Evolutionary conservation across 2,888 invertebrate genomes (phyloP).

Genomic region (Amphipoea lucens): DNA sequence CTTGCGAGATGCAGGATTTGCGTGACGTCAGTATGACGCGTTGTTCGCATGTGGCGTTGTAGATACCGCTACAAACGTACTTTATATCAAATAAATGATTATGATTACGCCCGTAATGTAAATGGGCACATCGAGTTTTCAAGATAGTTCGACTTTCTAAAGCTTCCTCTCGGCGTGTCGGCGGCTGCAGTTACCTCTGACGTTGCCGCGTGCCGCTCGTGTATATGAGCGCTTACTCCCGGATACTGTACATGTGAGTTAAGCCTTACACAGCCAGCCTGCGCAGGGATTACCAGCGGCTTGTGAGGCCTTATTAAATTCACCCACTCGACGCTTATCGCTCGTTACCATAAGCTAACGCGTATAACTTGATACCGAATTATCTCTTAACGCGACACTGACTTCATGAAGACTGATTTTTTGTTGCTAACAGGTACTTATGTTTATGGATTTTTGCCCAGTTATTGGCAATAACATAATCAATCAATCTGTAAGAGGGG

Average conservation of each 20-base stretch:
- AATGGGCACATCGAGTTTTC: neutral
- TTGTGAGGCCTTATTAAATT: slow-evolving; percentile 57
- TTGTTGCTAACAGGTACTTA: neutral
- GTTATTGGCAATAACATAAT: neutral
- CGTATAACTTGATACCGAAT: slow-evolving; percentile 33
- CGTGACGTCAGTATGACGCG: too few relatives aligned
- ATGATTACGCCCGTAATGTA: neutral
- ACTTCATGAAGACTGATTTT: slow-evolving; percentile 20
- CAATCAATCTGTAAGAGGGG: too few relatives aligned
- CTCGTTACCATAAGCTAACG: slow-evolving; percentile 29
- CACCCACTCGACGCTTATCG: slow-evolving; percentile 46
- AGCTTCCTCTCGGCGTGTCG: neutral
- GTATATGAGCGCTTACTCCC: neutral
- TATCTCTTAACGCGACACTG: slow-evolving; percentile 22
- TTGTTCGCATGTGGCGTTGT: too few relatives aligned
- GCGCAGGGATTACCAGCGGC: slow-evolving; percentile 38
- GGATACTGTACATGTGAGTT: slow-evolving; percentile 1
- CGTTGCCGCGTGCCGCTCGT: neutral
- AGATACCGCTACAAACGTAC: too few relatives aligned
- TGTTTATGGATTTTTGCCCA: neutral
- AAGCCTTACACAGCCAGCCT: slow-evolving; percentile 12
- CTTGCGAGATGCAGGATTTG: too few relatives aligned
- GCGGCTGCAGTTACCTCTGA: neutral
- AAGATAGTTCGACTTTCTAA: neutral
- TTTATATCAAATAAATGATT: too few relatives aligned